Evolutionary conservation across 2,113 vertebrate genomes (phyloP).

Genomic region (Gymnorhina tibicen): DNA sequence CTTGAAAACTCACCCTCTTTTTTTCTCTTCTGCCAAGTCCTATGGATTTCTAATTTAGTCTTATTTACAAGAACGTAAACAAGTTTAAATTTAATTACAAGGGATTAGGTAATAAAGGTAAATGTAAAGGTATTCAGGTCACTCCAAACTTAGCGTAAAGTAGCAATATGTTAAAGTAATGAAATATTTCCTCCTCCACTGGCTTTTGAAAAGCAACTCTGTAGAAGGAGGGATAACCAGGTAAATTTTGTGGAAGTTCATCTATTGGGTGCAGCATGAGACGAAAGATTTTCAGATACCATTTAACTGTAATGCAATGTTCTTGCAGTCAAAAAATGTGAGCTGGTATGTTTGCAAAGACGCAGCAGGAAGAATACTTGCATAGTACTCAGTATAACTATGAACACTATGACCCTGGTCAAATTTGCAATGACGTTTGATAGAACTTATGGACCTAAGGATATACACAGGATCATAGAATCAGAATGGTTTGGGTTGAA

Average conservation of each 20-base stretch:
- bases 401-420: too few relatives aligned
- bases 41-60: background rate
- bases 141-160: background rate
- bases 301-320: background rate
- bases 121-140: background rate
- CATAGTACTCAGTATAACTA: fast-evolving
- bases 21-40: background rate
- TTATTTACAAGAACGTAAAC: background rate
- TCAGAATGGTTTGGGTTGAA: background rate
- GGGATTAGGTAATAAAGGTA: background rate
- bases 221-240: background rate
- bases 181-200: background rate
- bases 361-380: background rate
- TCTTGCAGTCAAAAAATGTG: background rate
- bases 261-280: background rate
- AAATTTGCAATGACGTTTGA: background rate
- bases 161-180: background rate
- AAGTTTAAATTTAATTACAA: background rate
- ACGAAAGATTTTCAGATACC: background rate
- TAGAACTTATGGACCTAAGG: background rate
- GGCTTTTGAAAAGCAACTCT: background rate
- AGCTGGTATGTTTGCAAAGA: background rate
- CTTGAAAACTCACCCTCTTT: background rate
- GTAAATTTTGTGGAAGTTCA: background rate
- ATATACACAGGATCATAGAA: background rate